These are phyloP conservation scores for Erinaceus europaeus DNA, from an alignment of 2,113 vertebrate species.

Conservation along the genomic window DNA sequence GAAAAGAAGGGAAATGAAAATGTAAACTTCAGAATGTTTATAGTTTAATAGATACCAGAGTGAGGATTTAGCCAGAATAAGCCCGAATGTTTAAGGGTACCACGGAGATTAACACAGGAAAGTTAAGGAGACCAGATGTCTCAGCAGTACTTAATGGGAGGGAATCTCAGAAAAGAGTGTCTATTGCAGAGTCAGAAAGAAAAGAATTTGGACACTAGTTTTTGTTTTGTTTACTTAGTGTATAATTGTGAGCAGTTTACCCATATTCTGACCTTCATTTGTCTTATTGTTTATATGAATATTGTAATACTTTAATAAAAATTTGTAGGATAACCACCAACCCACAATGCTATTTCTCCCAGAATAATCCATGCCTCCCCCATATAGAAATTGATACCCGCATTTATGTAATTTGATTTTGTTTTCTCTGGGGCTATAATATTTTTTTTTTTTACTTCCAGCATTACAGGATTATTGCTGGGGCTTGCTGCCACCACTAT, in stretches of 20 bases:
- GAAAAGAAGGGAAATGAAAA: slow-evolving; percentile 11
- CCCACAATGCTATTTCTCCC: neutral
- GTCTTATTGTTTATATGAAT: neutral
- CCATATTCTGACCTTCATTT: neutral
- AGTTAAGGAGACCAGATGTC: neutral
- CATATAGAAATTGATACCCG: neutral
- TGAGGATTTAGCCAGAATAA: neutral
- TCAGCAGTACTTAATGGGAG: neutral
- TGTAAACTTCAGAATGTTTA: neutral
- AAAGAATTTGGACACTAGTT: neutral
- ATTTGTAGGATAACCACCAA: neutral
- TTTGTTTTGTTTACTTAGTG: neutral
- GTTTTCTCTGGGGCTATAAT: neutral
- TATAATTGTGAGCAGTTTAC: neutral
- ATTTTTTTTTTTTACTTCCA: too few species aligned
- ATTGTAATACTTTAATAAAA: neutral
- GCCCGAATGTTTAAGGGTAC: neutral
- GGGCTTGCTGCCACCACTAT: too few species aligned
- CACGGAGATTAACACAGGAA: slow-evolving; percentile 7
- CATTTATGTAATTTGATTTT: neutral
- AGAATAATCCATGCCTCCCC: neutral
- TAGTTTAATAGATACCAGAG: slow-evolving; percentile 15
- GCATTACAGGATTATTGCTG: too few species aligned
- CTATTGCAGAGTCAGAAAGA: neutral
- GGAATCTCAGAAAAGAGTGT: neutral